These are phyloP conservation scores for Drosophila varians DNA, from an alignment of 1,140 invertebrate genomes.

Conservation along the genomic window DNA sequence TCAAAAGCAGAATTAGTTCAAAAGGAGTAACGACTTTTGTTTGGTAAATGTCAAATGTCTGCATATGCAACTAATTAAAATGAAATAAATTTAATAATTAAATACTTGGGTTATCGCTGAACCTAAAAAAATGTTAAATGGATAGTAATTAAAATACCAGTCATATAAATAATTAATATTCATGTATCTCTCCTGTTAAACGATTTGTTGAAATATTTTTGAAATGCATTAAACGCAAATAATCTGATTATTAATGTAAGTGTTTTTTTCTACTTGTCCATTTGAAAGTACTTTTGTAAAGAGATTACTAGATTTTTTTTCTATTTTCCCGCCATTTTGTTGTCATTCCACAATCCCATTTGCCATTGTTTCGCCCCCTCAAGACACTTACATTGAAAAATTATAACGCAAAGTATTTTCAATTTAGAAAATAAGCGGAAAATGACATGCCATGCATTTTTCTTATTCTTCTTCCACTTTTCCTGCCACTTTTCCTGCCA, in stretches of 20 bases:
- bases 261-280: background rate
- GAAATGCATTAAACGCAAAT: too few species aligned
- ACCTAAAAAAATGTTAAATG: too few species aligned
- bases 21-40: constrained; percentile 7
- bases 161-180: too few species aligned
- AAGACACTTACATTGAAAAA: constrained; percentile 38
- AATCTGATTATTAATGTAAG: background rate
- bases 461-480: constrained; percentile 26
- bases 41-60: too few species aligned
- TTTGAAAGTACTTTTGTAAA: background rate
- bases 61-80: constrained; percentile 1
- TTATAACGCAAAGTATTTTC: constrained; percentile 70
- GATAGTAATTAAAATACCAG: background rate
- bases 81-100: background rate
- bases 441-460: constrained; percentile 66
- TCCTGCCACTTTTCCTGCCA: constrained; percentile 1
- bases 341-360: background rate
- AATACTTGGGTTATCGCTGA: too few species aligned
- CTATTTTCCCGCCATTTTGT: background rate
- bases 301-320: background rate
- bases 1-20: background rate
- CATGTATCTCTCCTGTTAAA: too few species aligned
- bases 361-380: background rate
- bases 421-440: constrained; percentile 63
- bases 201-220: background rate